A percentile compares a stretch with the other conserved stretches of the same genome.
Evolutionary conservation across 2,797 vertebrate genomes (phyloP).

Genomic region (Bucorvus abyssinicus): DNA sequence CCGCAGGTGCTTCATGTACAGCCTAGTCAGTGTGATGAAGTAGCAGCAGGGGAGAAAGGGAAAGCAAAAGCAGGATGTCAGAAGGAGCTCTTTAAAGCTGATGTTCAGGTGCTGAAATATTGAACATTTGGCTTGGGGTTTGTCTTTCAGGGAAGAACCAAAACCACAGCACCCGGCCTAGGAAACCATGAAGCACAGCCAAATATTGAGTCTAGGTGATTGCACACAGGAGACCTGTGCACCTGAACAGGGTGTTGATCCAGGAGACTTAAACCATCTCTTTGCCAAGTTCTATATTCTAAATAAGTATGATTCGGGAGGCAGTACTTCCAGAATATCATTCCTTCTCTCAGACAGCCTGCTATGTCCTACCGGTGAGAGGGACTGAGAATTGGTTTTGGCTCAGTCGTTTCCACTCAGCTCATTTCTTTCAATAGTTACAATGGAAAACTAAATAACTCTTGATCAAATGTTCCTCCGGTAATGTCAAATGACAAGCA

Average conservation of each 20-base stretch:
- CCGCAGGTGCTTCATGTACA: not conserved
- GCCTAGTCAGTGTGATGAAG: not conserved
- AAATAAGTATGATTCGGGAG: not conserved
- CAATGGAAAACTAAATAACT: not conserved
- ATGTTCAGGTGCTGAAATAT: not conserved
- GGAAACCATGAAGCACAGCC: not conserved
- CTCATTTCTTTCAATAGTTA: not conserved
- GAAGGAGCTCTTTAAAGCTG: not conserved
- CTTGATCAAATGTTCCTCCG: not conserved
- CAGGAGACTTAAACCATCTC: not conserved
- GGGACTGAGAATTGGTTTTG: rapidly evolving
- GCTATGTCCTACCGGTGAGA: not conserved
- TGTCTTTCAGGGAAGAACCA: not conserved
- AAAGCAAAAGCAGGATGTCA: not conserved
- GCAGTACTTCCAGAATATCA: not conserved
- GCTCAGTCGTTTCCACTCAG: not conserved
- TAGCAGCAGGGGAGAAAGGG: not conserved
- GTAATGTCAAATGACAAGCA: not conserved
- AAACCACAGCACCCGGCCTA: not conserved
- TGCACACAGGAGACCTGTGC: not conserved
- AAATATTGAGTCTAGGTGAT: not conserved
- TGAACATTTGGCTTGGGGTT: not conserved
- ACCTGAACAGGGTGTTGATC: not conserved
- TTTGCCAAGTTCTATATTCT: not conserved
- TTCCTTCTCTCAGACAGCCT: not conserved